Base-by-base conservation (phyloP, 37 sponge, comb jelly and placozoan species). In the Crambe crambe region DNA sequence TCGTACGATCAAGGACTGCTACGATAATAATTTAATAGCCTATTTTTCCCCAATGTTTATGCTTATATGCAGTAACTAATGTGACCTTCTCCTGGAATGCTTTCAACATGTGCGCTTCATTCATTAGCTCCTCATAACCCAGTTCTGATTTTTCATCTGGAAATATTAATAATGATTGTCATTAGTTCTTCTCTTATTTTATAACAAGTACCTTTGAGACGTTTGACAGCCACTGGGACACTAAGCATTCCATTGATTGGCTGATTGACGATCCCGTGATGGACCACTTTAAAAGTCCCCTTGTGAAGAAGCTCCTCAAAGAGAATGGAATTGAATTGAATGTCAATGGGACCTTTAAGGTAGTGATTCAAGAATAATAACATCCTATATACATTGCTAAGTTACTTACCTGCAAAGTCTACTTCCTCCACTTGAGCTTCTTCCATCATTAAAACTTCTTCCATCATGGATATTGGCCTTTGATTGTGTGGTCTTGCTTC, bases 191-290 rank as follows among this genome's bases (percentile, higher is more conserved):
- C 8, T 61, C 51, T 12, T 47, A 37, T 62, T 35, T n/a, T n/a
- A n/a, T n/a, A n/a, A n/a, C n/a, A n/a, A n/a, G n/a, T 59, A 91
- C 92, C 81, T 83, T 75, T 83, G 21, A 87, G 76, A n/a, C 81
- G 83, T 38, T 91, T 91, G 23, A 91, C 80, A 30, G 73, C 80
- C 36, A 87, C 78, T 12, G 59, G 56, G 18, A 59, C 12, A 42
- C 43, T 57, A 1, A 10, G 21, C 42, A 72, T 72, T 0, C 80
- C 80, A 21, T 23, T 43, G 2, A 34, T 31, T 20, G 80, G 86
- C 56, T 79, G 51, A n/a, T 51, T 75, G 40, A 85, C 58, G 10
- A n/a, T 36, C 10, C 84, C 92, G 38, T 68, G 80, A 43, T 91
- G 92, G 27, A 91, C 80, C 9, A 83, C 43, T 31, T 79, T 91